Percentiles rank a stretch among this genome's conserved stretches.
Conservation (phyloP, 2,113 vertebrate genomes). For the Zosterops pallidus region DNA sequence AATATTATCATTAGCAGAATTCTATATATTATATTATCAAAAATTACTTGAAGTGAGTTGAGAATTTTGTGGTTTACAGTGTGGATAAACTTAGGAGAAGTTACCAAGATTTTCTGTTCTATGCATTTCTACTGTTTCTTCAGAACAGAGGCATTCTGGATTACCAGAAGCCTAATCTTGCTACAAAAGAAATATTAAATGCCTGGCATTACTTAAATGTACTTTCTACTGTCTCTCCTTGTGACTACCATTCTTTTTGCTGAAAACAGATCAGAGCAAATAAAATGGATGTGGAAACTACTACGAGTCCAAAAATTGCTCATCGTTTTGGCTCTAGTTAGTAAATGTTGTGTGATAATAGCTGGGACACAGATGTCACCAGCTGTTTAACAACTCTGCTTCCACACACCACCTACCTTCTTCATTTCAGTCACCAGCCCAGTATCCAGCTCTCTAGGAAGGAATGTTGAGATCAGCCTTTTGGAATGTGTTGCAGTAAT, state of each 20-base stretch:
- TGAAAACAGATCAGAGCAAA: neutral
- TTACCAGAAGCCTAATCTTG: neutral
- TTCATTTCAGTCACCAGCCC: neutral
- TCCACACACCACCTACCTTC: neutral
- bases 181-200: neutral
- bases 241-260: neutral
- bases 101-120: neutral
- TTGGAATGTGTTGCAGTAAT: constrained; percentile 31
- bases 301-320: neutral
- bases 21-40: neutral
- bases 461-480: constrained; percentile 36
- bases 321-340: neutral
- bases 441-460: constrained; percentile 19
- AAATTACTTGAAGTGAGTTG: neutral
- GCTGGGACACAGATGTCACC: constrained; percentile 54
- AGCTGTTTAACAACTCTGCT: neutral
- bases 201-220: neutral
- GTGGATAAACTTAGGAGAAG: neutral
- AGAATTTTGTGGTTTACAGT: neutral
- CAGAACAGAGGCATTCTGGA: neutral
- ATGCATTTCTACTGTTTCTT: neutral
- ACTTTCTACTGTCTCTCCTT: neutral
- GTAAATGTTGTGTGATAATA: neutral
- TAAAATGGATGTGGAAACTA: neutral
- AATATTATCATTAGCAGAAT: neutral